Evolutionary conservation across 2,888 invertebrate genomes (phyloP), one percentile per base, ranked within the genome.

Genomic region (Phytoseiulus persimilis): DNA sequence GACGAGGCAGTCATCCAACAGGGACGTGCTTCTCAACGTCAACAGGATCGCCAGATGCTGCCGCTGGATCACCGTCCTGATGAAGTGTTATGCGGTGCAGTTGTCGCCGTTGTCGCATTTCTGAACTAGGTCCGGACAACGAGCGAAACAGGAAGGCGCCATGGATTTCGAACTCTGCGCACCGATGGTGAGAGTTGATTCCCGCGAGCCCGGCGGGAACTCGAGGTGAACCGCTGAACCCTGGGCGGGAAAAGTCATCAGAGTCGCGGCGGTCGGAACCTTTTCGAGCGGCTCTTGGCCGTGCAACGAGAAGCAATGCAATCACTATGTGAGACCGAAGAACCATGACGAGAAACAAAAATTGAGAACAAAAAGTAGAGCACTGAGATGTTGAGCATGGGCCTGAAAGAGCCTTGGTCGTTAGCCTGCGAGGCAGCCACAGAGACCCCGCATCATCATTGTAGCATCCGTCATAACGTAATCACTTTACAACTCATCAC

Each of bases 31-130:
- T 23, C 65, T 65, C 65, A 28, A 65, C 65, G 65, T 65, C 65
- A 65, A 65, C 65, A 65, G 65, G 65, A 65, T 65, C 65, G 65
- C 65, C 65, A 65, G 65, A 65, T 65, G 65, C 65, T 65, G 65
- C 18, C 65, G 65, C 18, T 23, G 65, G 65, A 65, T 65, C 65
- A 65, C 65, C 18, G 65, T 65, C 65, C 65, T 65, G 23, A 65
- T 65, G 65, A 14, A 18, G 65, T 65, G 28, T 23, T 2, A 18
- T 65, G 65, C 65, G 65, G 65, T 14, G 28, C 28, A 14, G 65
- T 65, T 28, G 65, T 65, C 65, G 65, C n/a, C n/a, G n/a, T n/a
- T n/a, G n/a, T 65, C 18, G 9, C 2, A 23, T 28, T 39, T 39
- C 39, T 39, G 39, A 3, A 39, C 39, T 3, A 39, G 9, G 39